Conservation (phyloP, 1,140 invertebrate species). For the Metaphire vulgaris region DNA sequence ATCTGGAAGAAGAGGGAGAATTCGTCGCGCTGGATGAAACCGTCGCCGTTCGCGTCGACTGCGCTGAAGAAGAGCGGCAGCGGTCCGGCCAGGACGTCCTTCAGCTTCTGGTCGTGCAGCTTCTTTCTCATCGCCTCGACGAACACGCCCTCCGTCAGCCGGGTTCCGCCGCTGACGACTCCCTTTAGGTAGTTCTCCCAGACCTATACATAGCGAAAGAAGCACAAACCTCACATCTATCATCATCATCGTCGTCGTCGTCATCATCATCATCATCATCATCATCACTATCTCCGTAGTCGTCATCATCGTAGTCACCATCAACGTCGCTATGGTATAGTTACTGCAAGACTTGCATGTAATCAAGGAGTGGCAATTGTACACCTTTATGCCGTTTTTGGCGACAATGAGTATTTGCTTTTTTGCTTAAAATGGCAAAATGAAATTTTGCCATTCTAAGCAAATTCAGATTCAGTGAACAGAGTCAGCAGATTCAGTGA, state of each 20-base stretch:
- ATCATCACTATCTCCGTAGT: neutral
- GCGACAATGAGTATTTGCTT: no score
- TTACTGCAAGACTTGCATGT: no score
- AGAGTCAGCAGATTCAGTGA: no score
- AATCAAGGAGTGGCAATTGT: no score
- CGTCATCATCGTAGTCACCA: neutral
- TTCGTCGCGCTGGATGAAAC: conserved; percentile 12
- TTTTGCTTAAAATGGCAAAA: no score
- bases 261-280: neutral
- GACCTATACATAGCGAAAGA: no score
- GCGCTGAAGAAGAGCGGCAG: conserved; percentile 19
- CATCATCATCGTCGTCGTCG: neutral
- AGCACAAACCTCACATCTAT: neutral
- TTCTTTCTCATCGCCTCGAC: conserved; percentile 13
- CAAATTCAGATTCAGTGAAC: no score
- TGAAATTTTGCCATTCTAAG: no score
- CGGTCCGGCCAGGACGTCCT: conserved; percentile 10
- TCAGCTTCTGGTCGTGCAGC: conserved; percentile 13
- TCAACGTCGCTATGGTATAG: no score
- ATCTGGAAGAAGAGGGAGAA: conserved; percentile 24
- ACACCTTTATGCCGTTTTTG: no score
- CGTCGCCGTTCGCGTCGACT: conserved; percentile 24
- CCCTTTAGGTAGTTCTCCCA: conserved; percentile 19
- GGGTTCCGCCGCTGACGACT: conserved; percentile 2
- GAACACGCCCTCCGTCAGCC: neutral